phyloP scores from a whole-genome alignment of 2,888 invertebrate species.

The Hofmannophila pseudospretella region DNA sequence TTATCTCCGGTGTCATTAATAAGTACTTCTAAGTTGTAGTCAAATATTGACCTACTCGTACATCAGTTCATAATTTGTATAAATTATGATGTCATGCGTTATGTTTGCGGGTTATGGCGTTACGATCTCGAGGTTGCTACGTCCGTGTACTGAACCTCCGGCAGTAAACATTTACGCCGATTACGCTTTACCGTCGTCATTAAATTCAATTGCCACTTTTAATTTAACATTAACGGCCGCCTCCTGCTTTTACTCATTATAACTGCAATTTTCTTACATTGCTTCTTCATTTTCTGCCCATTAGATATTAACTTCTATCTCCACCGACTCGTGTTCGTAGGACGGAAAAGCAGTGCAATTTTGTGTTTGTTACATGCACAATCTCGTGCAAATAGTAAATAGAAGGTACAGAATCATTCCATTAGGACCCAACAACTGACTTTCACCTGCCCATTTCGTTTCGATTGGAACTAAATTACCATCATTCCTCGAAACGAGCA shows the following conservation, averaged over 20 bases:
- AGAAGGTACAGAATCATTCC: conserved; percentile 26
- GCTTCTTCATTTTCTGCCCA: conserved; percentile 29
- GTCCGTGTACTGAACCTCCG: conserved; percentile 8
- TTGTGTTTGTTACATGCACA: conserved; percentile 28
- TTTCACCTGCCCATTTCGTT: conserved; percentile 64
- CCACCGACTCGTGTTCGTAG: conserved; percentile 12
- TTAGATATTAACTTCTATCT: conserved; percentile 8
- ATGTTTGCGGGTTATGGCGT: conserved; percentile 31
- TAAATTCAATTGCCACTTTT: conserved; percentile 50
- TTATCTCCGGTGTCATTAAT: conserved; percentile 6
- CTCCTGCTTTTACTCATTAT: conserved; percentile 39
- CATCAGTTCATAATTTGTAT: too few species aligned
- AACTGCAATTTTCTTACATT: conserved; percentile 43
- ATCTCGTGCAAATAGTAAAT: conserved; percentile 24
- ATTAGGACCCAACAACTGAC: conserved; percentile 33
- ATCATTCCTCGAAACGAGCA: conserved; percentile 51
- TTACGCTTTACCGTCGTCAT: conserved; percentile 36
- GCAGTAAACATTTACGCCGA: conserved; percentile 35
- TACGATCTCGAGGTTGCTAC: conserved; percentile 31
- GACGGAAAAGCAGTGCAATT: conserved; percentile 22
- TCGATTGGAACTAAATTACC: conserved; percentile 55
- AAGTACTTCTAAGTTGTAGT: too few species aligned
- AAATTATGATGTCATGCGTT: conserved; percentile 36
- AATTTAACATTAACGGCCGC: conserved; percentile 39
- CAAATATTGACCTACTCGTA: too few species aligned